Conservation (phyloP, 2,888 invertebrate species). For the Athripsodes cinereus region DNA sequence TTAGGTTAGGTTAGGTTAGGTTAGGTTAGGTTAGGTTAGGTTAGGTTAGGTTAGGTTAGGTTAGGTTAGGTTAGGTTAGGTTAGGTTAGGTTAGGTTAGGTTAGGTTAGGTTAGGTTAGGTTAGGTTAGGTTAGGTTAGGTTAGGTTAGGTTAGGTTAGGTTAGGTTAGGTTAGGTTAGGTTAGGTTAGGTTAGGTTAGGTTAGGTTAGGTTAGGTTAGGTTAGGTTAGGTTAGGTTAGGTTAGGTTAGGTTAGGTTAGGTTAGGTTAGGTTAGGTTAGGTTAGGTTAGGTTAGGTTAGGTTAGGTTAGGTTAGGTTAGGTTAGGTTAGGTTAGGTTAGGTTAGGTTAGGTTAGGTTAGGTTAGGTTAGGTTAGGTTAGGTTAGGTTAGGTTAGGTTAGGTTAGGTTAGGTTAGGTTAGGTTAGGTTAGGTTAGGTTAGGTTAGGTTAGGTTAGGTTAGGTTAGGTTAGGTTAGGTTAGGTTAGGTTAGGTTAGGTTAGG, state of each 20-base stretch:
- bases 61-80: conserved; percentile 6
- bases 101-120: conserved; percentile 5
- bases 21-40: conserved; percentile 1
- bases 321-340: conserved; percentile 10
- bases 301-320: conserved; percentile 25
- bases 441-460: conserved; percentile 12
- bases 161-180: conserved; percentile 9
- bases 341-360: conserved; percentile 12
- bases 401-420: conserved; percentile 12
- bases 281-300: conserved; percentile 19
- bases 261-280: conserved; percentile 24
- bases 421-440: conserved; percentile 14
- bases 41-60: conserved; percentile 9
- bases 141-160: conserved; percentile 9
- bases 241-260: conserved; percentile 12
- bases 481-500: conserved; percentile 5
- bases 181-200: conserved; percentile 10
- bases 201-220: conserved; percentile 11
- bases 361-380: conserved; percentile 10
- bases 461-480: conserved; percentile 11
- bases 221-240: conserved; percentile 12
- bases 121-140: conserved; percentile 9
- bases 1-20: conserved; percentile 10
- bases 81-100: conserved; percentile 6
- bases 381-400: conserved; percentile 12